These are phyloP conservation scores for Nephotettix cincticeps DNA, from an alignment of 1,140 invertebrate species.

Conservation along the genomic window DNA sequence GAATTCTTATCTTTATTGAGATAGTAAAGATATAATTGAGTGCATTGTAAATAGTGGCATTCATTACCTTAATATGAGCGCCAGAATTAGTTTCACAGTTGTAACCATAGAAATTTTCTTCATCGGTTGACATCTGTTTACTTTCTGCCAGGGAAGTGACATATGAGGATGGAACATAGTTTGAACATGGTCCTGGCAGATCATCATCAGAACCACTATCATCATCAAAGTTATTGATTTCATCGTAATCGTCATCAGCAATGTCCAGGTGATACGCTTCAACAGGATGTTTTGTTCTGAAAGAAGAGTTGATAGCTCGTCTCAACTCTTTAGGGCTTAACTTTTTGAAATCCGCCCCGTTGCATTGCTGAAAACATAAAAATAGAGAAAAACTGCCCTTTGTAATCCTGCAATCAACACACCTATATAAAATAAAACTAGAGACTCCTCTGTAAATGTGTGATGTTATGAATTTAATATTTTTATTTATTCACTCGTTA, in stretches of 20 bases:
- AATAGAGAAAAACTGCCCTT: too few relatives aligned
- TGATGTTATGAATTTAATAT: too few relatives aligned
- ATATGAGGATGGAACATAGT: not conserved
- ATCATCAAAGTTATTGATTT: slow-evolving; percentile 19
- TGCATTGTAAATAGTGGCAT: too few relatives aligned
- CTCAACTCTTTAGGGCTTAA: not conserved
- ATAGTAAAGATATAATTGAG: too few relatives aligned
- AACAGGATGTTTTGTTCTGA: not conserved
- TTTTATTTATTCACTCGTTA: too few relatives aligned
- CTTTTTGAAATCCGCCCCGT: slow-evolving; percentile 56
- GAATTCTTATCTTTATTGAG: too few relatives aligned
- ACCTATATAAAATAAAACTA: too few relatives aligned
- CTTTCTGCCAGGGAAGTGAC: not conserved
- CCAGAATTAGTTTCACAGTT: slow-evolving; percentile 14
- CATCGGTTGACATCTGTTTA: not conserved
- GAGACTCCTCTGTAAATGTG: too few relatives aligned
- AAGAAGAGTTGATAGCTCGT: not conserved
- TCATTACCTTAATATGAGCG: slow-evolving; percentile 22
- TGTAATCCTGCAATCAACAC: too few relatives aligned
- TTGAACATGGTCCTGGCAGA: not conserved
- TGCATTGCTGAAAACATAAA: slow-evolving; percentile 51
- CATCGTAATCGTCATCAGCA: slow-evolving; percentile 2
- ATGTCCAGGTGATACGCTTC: not conserved
- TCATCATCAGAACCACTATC: slow-evolving; percentile 2
- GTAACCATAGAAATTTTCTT: not conserved